Evolutionary conservation across 2,888 invertebrate species (phyloP), one percentile per base, ranked within the genome.

Genomic region (Chelonus formosanus): DNA sequence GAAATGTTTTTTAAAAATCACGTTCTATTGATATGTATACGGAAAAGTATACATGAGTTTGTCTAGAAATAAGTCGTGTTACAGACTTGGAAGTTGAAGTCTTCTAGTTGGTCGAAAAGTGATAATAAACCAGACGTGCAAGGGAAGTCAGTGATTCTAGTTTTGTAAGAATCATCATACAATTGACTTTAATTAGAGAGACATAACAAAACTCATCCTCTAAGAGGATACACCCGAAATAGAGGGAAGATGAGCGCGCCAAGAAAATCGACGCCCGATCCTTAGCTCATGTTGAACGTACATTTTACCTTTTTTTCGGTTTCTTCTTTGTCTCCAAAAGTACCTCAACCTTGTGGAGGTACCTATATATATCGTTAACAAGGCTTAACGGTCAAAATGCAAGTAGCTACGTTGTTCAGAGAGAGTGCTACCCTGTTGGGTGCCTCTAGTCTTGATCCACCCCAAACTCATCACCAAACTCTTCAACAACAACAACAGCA

Each of bases 381-480:
- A 40, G 5, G 4, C 6, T 40, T 40, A 4, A 4, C 34, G 6
- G 70, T 75, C 73, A 84, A 79, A 81, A 90, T 89, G 89, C 90
- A 90, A 87, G 89, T 90, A 84, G 89, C 89, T 79, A 89, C 89
- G 84, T 84, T 89, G 82, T 90, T 90, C 81, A 87, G 89, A 80
- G 90, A 90, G 86, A 89, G 89, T 83, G 87, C 89, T 82, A 89
- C 89, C 81, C 86, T 90, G 82, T 85, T 89, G 80, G 89, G 89
- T 79, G 89, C 89, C 80, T 87, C 88, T 75, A 89, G 88, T 86
- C 87, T 87, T 80, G 85, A 87, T 84, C 86, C 86, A 58, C 83
- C 84, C 60, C 83, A 80, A 71, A 80, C 79, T 61, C 83, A 78
- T 72, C 82, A 82, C 71, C 84, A 83, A 64, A 74, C 71, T 40